Percentiles rank a stretch among this genome's conserved stretches.
Conservation (phyloP, 2,888 invertebrate species). For the Steromphala cineraria region DNA sequence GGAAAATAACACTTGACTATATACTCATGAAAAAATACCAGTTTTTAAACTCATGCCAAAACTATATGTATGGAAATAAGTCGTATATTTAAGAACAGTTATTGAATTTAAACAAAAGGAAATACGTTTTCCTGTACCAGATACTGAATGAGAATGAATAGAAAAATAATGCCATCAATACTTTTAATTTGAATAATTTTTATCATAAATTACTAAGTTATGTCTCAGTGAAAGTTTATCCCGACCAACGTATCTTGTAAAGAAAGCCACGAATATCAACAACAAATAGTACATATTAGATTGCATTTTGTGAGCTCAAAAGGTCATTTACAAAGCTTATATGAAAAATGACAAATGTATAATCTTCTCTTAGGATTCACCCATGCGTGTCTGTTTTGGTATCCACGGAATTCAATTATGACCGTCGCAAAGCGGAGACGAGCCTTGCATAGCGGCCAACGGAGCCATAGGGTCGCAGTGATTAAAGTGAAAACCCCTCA, state of each 20-base stretch:
- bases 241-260: background rate
- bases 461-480: background rate
- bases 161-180: too few species aligned
- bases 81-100: too few species aligned
- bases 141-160: too few species aligned
- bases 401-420: slow-evolving; percentile 21
- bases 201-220: too few species aligned
- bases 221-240: too few species aligned
- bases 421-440: background rate
- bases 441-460: background rate
- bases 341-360: slow-evolving; percentile 26
- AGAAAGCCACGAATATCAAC: background rate
- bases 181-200: too few species aligned
- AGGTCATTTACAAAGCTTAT: slow-evolving; percentile 25
- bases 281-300: background rate
- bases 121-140: too few species aligned
- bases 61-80: too few species aligned
- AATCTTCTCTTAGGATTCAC: slow-evolving; percentile 14
- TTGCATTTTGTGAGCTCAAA: slow-evolving; percentile 10
- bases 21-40: too few species aligned
- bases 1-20: too few species aligned
- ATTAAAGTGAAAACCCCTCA: background rate
- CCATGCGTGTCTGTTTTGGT: slow-evolving; percentile 10
- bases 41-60: too few species aligned
- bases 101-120: too few species aligned